These are phyloP conservation scores for Eurystomus glaucurus DNA, from an alignment of 2,797 vertebrate species.

Conservation along the genomic window DNA sequence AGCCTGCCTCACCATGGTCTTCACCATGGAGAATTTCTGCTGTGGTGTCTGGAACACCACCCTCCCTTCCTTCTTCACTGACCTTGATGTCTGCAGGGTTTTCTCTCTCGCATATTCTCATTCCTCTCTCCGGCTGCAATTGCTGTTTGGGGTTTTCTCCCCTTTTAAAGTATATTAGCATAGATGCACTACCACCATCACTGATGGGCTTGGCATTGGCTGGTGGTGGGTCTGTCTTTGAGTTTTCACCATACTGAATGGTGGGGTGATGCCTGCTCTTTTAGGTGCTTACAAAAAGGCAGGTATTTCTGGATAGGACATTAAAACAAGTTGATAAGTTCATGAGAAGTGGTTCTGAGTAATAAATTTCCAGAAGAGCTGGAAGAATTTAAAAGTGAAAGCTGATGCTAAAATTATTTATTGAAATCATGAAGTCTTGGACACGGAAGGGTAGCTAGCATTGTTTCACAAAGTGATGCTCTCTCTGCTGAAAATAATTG, in stretches of 20 bases:
- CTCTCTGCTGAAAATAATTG: not conserved
- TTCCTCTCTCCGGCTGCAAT: not conserved
- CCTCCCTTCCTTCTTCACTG: too few relatives aligned
- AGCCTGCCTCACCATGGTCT: not conserved
- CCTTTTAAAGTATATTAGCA: not conserved
- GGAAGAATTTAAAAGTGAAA: not conserved
- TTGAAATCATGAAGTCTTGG: not conserved
- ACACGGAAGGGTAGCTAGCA: not conserved
- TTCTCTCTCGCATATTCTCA: not conserved
- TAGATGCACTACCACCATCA: not conserved
- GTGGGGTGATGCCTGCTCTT: not conserved
- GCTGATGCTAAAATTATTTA: not conserved
- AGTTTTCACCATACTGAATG: not conserved
- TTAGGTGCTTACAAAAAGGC: not conserved
- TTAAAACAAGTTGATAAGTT: not conserved
- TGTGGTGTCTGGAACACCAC: not conserved
- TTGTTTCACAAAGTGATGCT: not conserved
- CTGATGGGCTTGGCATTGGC: not conserved
- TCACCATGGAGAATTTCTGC: not conserved
- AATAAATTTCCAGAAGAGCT: not conserved
- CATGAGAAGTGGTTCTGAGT: not conserved
- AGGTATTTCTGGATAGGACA: not conserved
- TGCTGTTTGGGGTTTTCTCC: not conserved
- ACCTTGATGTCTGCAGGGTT: not conserved
- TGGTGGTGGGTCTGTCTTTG: not conserved